Conservation (phyloP, 2,888 invertebrate genomes). For the Phalera bucephala region DNA sequence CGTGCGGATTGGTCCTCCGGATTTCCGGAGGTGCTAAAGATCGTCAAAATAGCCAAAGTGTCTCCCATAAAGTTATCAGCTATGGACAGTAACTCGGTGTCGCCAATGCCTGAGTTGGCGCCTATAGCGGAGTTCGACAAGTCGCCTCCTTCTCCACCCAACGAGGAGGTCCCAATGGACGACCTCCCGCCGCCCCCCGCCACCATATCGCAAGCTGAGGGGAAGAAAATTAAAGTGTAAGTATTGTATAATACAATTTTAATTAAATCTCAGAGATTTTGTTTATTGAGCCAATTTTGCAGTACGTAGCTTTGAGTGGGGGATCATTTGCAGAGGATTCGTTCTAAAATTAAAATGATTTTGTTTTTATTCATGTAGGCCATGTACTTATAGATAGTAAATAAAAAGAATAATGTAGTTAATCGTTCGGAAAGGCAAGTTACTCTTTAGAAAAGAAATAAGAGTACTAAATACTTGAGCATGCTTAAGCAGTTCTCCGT, state of each 20-base stretch:
- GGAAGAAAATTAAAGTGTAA: slow-evolving; percentile 80
- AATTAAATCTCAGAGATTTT: no score
- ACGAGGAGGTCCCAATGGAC: slow-evolving; percentile 84
- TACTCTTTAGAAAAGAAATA: no score
- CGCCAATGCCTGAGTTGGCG: slow-evolving; percentile 86
- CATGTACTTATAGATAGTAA: no score
- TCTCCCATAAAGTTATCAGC: slow-evolving; percentile 82
- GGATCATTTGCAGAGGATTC: no score
- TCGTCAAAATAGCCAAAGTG: slow-evolving; percentile 71
- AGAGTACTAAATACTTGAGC: no score
- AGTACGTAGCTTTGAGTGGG: no score
- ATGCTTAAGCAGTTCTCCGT: no score
- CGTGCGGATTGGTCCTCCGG: slow-evolving; percentile 54
- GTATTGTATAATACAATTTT: slow-evolving; percentile 31
- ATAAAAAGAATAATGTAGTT: no score
- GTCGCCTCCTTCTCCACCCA: slow-evolving; percentile 86
- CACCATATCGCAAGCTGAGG: slow-evolving; percentile 81
- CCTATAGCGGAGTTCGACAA: slow-evolving; percentile 88
- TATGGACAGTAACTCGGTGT: slow-evolving; percentile 88
- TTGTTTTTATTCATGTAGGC: no score
- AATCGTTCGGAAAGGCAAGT: no score
- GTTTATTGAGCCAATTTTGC: no score
- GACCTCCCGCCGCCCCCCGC: slow-evolving; percentile 86
- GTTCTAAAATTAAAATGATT: no score
- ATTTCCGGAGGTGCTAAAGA: slow-evolving; percentile 53